Percentiles rank a stretch among this genome's conserved stretches.
Conservation (phyloP, 2,797 vertebrate genomes). For the Halcyon smyrnensis region DNA sequence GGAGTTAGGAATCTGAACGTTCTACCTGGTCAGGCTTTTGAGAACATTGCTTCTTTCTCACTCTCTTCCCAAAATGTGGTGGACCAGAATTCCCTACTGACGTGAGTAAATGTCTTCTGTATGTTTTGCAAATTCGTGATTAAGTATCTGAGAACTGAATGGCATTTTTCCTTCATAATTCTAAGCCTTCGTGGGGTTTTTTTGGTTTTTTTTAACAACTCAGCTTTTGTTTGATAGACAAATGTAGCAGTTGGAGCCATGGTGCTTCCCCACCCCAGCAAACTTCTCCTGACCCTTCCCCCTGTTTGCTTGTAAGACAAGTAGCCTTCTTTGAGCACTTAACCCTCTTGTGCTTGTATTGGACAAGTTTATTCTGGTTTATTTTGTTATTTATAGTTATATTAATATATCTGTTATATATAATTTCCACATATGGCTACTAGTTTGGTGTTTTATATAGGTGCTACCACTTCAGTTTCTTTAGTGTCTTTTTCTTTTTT, state of each 20-base stretch:
- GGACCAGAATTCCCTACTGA: background rate
- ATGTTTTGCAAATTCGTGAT: background rate
- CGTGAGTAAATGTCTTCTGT: background rate
- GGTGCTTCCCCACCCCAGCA: background rate
- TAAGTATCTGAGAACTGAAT: background rate
- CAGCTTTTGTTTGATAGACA: fast-evolving
- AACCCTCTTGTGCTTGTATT: background rate
- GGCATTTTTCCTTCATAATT: background rate
- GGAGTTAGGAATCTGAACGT: background rate
- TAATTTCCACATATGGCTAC: background rate
- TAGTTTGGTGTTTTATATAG: background rate
- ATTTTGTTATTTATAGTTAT: background rate
- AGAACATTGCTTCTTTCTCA: fast-evolving
- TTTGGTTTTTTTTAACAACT: background rate
- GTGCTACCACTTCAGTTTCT: background rate
- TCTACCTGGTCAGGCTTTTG: background rate
- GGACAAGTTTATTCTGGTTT: background rate
- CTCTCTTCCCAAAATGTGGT: background rate
- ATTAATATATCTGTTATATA: background rate
- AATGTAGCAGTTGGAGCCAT: background rate
- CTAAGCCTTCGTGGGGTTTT: background rate
- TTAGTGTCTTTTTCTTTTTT: background rate
- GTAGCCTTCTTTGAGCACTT: background rate
- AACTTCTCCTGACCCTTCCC: background rate
- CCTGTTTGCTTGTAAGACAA: background rate